Base-by-base conservation (phyloP, 2,113 vertebrate genomes). In the Cyprinodon variegatus region DNA sequence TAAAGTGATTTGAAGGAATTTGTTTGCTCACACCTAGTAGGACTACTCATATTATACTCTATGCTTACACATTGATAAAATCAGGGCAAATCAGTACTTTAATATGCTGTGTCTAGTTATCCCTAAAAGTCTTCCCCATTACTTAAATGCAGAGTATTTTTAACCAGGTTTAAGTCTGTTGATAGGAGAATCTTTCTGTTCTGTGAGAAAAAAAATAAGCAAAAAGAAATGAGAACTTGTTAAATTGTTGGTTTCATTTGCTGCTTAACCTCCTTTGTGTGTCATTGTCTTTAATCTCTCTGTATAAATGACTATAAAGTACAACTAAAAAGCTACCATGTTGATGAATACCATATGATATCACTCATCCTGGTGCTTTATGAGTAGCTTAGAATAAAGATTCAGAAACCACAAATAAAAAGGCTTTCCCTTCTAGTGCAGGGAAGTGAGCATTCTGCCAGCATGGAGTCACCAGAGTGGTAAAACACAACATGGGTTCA, bases 351-450 rank as follows among this genome's bases (percentile, higher is more conserved):
- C 83, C 88, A 92, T 80, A 88, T 89, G 87, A 89, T 87, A 87
- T 88, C 86, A 90, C 84, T 89, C 85, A 89, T 90, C 89, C 77
- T 60, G 4, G 62, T 57, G 40, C 84, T 91, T 91, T 88, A 89
- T 83, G 84, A 87, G 85, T 50, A 84, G 77, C 75, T 60, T 46
- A 83, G 83, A 92, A 83, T 82, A 83, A 91, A 87, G 86, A 87
- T 78, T 78, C 70, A 83, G 75, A 86, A 77, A 89, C 86, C 88
- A 87, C 88, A 86, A 92, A 90, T 90, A 88, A 90, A 90, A 83
- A 89, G 65, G 72, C 70, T 73, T 79, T 38, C 75, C 82, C 74
- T 70, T 74, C 78, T 70, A 85, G 71, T 68, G 72, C 59, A 83
- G 81, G 62, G 80, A 72, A 68, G 70, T 46, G 48, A 84, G 74